Base-by-base conservation (phyloP, 2,888 invertebrate species). In the Euspilapteryx auroguttella region DNA sequence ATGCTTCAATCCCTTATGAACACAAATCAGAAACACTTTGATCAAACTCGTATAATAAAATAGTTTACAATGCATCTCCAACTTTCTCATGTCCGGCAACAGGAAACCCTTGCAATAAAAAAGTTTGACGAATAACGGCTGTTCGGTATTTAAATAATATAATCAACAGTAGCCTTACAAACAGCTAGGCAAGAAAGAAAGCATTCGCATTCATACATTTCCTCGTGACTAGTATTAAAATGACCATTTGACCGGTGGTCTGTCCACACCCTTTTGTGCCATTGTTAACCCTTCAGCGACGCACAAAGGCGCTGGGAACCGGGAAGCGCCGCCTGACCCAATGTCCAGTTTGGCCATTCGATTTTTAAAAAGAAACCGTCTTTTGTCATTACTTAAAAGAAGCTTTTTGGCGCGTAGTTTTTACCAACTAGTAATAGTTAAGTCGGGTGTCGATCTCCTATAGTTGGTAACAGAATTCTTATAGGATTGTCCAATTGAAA, bases 241-340 rank as follows among this genome's bases (percentile, higher is more conserved):
- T 66, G 65, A 63, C 63, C 73, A 73, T 73, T 71, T 73, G 73
- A 66, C 71, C 71, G 66, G 69, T 61, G 59, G 45, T 63, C 66
- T 71, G 71, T 75, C 73, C 61, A 59, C 73, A 73, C 73, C 65
- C 66, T 46, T 64, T 75, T 75, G 63, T 71, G 48, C 32, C 42
- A 54, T 71, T 71, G 69, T 69, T 42, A 50, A 55, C 59, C 62
- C 61, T 64, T 71, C 59, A 62, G 48, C 41, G 50, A 32, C 34
- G 45, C 37, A 65, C 62, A 65, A 65, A 52, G 55, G 40, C 32
- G 47, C 47, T 69, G 71, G 71, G 71, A 73, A 73, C 58, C 61
- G 68, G 73, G 68, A 68, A 71, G 64, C 65, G 48, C 37, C 43
- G 36, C 32, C 10, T 25, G 25, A 11, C 8, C 13, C 13, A 8